Base-by-base conservation (phyloP, 92 coral and sea anemone species). In the Parazoanthus swiftii region DNA sequence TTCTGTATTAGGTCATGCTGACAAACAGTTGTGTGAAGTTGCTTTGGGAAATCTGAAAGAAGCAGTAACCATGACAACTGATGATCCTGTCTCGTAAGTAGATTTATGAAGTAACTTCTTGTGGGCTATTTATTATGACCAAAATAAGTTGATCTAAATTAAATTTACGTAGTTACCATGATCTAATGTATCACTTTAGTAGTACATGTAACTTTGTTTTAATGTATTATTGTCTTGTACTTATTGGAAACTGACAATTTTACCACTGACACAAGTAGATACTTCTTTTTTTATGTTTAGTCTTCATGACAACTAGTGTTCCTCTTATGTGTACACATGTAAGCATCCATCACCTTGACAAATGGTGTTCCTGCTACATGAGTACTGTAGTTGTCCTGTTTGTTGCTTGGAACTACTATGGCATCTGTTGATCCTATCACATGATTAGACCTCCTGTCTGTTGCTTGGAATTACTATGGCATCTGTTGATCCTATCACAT, bases 11-110 rank as follows among this genome's bases (percentile, higher is more conserved):
- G 98, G 96, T 21, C 94, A 92, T 90, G 98, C 98, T 76, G 98
- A 93, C 81, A 93, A 90, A 85, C 90, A 85, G 68, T 88, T 95
- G 43, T 95, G 98, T 95, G 95, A 91, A 77, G 93, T 90, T 46
- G 90, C 93, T 76, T 87, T 95, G 48, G 86, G 56, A 75, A 88
- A 89, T 65, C 65, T 95, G 20, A 70, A 91, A 75, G 93, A 95
- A 59, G 96, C 98, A 50, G 94, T 88, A 21, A 81, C 88, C 74
- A 91, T 78, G 84, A 89, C 98, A 23, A 92, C 91, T 23, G 91
- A 81, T 38, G 98, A 95, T 36, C 98, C 98, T 35, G 54, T 95
- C 63, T 93, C 96, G 98, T 89, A 86, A 77, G 90, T 65, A 25
- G 4, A 54, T 63, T 29, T 29, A 29, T 29, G 33, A 29, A 63